These are phyloP conservation scores for Zophobas atratus DNA, from an alignment of 1,140 invertebrate species.

Conservation along the genomic window DNA sequence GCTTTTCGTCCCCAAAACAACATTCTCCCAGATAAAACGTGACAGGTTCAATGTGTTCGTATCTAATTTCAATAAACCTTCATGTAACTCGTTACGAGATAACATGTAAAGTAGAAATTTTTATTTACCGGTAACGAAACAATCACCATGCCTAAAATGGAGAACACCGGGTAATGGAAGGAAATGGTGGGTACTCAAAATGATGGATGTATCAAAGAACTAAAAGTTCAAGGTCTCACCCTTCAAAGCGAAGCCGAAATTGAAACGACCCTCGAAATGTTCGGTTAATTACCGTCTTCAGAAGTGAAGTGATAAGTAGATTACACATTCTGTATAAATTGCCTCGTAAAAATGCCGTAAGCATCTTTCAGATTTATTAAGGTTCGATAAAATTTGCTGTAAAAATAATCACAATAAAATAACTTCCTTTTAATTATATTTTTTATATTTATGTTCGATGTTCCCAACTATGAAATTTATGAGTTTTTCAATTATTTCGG, in stretches of 20 bases:
- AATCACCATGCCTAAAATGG: slow-evolving; percentile 27
- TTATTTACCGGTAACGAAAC: slow-evolving; percentile 23
- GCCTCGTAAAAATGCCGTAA: slow-evolving; percentile 23
- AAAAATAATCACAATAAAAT: no score
- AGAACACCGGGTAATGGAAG: background rate
- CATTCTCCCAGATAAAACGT: slow-evolving; percentile 33
- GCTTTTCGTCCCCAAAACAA: slow-evolving; percentile 12
- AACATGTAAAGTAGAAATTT: slow-evolving; percentile 15
- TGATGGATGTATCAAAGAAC: background rate
- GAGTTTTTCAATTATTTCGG: no score
- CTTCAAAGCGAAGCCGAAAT: slow-evolving; percentile 20
- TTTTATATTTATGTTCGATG: no score
- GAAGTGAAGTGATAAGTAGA: slow-evolving; percentile 10
- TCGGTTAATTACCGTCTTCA: slow-evolving; percentile 12
- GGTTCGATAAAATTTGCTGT: background rate
- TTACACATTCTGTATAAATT: slow-evolving; percentile 15
- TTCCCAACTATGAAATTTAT: no score
- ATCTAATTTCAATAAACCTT: slow-evolving; percentile 35
- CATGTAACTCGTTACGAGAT: slow-evolving; percentile 15
- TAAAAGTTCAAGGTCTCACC: slow-evolving; percentile 26
- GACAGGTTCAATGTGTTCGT: slow-evolving; percentile 23
- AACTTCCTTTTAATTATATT: no score
- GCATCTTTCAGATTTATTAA: background rate
- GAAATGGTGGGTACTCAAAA: background rate
- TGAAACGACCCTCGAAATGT: slow-evolving; percentile 12